These are phyloP conservation scores for Podabrus alpinus DNA, from an alignment of 2,888 invertebrate species.

Conservation along the genomic window DNA sequence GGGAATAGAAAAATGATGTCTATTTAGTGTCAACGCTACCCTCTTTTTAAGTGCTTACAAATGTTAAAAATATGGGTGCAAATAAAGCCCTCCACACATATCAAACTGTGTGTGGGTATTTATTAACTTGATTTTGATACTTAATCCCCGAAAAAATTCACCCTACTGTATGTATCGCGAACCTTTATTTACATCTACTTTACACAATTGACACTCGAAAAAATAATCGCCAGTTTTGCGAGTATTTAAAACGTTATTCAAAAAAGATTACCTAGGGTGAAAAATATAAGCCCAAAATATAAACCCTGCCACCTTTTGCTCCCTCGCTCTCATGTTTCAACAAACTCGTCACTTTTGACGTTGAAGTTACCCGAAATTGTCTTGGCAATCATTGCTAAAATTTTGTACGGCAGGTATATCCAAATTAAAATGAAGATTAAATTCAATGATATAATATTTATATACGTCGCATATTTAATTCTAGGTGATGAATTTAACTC, in stretches of 20 bases:
- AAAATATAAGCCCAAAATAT: constrained; percentile 5
- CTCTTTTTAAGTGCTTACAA: constrained; percentile 12
- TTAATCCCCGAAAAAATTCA: constrained; percentile 24
- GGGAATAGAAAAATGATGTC: constrained; percentile 28
- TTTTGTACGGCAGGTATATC: too few relatives aligned
- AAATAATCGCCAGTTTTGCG: constrained; percentile 17
- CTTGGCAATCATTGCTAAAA: neutral
- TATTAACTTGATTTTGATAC: constrained; percentile 31
- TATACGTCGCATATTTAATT: neutral
- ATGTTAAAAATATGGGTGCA: constrained; percentile 8
- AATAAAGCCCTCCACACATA: constrained; percentile 6
- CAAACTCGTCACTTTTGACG: neutral
- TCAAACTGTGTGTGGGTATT: constrained; percentile 35
- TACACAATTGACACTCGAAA: constrained; percentile 16
- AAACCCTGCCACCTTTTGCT: neutral
- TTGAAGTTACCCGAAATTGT: neutral
- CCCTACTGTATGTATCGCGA: constrained; percentile 15
- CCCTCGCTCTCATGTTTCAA: neutral
- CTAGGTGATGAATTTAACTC: constrained; percentile 10
- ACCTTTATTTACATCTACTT: constrained; percentile 21
- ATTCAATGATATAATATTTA: constrained; percentile 3
- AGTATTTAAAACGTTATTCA: constrained; percentile 13
- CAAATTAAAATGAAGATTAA: neutral
- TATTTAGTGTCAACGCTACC: constrained; percentile 19
- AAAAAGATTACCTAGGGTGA: constrained; percentile 5